Evolutionary conservation across 2,113 vertebrate species (phyloP).

Genomic region (Probosciger aterrimus): DNA sequence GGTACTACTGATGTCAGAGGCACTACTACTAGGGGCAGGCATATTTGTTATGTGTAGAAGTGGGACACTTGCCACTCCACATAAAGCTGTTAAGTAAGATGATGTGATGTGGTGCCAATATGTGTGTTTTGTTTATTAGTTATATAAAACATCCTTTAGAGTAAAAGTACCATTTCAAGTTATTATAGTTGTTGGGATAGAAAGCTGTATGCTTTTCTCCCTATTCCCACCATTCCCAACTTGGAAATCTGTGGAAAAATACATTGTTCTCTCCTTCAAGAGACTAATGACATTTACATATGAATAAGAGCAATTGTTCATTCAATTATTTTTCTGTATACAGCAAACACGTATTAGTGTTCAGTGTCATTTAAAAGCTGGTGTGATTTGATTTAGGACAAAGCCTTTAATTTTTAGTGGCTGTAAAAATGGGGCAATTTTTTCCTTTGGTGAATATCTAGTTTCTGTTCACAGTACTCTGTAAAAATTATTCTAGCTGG

Average conservation of each 20-base stretch:
- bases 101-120: not conserved
- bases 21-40: not conserved
- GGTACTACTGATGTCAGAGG: not conserved
- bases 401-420: not conserved
- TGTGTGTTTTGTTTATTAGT: not conserved
- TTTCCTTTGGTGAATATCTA: not conserved
- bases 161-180: not conserved
- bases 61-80: not conserved
- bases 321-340: slow-evolving; percentile 22
- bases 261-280: slow-evolving; percentile 48
- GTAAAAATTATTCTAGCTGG: not conserved
- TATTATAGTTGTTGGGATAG: not conserved
- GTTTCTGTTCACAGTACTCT: not conserved
- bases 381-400: not conserved
- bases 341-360: not conserved
- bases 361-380: not conserved
- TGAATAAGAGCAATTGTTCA: slow-evolving; percentile 43
- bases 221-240: not conserved
- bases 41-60: not conserved
- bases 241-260: slow-evolving; percentile 45
- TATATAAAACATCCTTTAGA: not conserved
- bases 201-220: not conserved
- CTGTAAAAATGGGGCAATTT: not conserved
- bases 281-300: slow-evolving; percentile 45
- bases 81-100: not conserved